Conservation (phyloP, 2,113 vertebrate genomes). For the Callipepla squamata region DNA sequence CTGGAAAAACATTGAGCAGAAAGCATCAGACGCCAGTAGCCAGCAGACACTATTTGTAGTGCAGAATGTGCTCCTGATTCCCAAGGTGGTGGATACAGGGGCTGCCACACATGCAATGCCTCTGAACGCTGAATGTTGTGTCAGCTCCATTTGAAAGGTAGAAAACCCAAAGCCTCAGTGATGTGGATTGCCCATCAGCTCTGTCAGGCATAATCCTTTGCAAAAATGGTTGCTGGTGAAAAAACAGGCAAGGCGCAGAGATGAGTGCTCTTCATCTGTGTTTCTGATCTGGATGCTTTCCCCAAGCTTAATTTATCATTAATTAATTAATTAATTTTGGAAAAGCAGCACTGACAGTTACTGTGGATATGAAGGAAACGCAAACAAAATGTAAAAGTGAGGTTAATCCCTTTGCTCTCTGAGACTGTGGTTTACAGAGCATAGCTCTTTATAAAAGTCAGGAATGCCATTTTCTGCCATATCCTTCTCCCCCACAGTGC, state of each 20-base stretch:
- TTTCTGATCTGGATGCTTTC: conserved; percentile 6
- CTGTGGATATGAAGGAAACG: background rate
- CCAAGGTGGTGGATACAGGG: background rate
- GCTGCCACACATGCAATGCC: background rate
- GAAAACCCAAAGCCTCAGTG: background rate
- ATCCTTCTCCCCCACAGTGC: rapidly evolving
- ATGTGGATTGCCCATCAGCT: background rate
- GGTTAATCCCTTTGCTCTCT: background rate
- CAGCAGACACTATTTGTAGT: background rate
- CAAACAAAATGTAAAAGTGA: background rate
- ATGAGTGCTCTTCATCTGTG: conserved; percentile 28
- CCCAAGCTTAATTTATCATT: background rate
- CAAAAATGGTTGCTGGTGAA: conserved; percentile 13
- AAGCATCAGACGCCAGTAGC: background rate
- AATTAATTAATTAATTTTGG: no score
- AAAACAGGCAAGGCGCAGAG: background rate
- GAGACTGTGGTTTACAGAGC: background rate
- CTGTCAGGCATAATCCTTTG: conserved; percentile 21
- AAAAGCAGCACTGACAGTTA: background rate
- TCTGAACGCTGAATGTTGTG: background rate
- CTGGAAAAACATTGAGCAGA: background rate
- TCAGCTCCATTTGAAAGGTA: conserved; percentile 31
- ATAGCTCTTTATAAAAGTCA: background rate
- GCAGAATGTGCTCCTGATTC: background rate
- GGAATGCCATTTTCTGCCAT: background rate